Percentiles rank a stretch among this genome's conserved stretches.
Conservation (phyloP, 2,888 invertebrate species). For the Heteromurus nitidus region DNA sequence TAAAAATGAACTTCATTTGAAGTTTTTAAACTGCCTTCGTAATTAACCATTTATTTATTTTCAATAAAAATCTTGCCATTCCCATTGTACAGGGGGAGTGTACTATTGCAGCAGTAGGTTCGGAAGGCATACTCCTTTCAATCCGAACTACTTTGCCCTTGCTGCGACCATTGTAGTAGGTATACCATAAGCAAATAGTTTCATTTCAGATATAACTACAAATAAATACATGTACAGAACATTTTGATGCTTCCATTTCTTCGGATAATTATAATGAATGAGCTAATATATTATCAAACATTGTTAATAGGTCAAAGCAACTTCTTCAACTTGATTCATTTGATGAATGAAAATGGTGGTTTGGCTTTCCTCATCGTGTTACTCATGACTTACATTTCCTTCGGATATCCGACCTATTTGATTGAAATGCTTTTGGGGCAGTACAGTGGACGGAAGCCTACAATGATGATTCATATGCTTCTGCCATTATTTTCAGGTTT, state of each 20-base stretch:
- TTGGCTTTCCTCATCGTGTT: slow-evolving; percentile 61
- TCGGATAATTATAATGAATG: no score
- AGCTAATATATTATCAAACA: no score
- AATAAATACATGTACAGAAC: not conserved
- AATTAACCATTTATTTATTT: not conserved
- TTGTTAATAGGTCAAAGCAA: slow-evolving; percentile 61
- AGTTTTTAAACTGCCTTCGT: not conserved
- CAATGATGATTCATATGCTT: slow-evolving; percentile 58
- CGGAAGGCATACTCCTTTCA: slow-evolving; percentile 48
- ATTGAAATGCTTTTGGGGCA: slow-evolving; percentile 68
- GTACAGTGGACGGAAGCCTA: slow-evolving; percentile 65
- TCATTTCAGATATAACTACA: no score
- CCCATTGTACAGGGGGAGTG: slow-evolving; percentile 39
- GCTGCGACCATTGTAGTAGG: slow-evolving; percentile 41
- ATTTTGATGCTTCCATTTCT: not conserved
- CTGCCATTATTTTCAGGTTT: slow-evolving; percentile 56
- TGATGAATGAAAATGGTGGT: slow-evolving; percentile 65
- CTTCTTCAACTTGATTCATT: slow-evolving; percentile 58
- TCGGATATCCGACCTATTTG: slow-evolving; percentile 67
- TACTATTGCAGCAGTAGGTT: slow-evolving; percentile 64
- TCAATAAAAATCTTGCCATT: not conserved
- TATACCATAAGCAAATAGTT: no score
- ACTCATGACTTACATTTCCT: slow-evolving; percentile 47
- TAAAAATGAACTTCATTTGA: not conserved
- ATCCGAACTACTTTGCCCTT: slow-evolving; percentile 48